These are phyloP conservation scores for Epistrophella euchroma DNA, from an alignment of 2,888 invertebrate genomes.

Conservation along the genomic window DNA sequence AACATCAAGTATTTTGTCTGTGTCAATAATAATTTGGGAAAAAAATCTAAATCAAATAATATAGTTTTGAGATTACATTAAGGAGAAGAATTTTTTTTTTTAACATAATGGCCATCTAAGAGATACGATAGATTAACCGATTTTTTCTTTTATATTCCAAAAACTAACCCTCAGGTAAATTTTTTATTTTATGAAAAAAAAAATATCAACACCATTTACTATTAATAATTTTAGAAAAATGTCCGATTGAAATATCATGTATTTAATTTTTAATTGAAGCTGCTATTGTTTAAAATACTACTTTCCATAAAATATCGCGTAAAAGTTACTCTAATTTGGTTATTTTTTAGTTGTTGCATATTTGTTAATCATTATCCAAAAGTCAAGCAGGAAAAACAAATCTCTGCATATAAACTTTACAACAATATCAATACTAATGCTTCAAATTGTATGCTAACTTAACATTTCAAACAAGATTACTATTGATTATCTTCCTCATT, in stretches of 20 bases:
- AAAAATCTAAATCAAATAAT: too few species aligned
- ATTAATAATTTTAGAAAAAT: constrained; percentile 4
- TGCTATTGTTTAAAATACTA: constrained; percentile 34
- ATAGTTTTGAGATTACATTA: too few species aligned
- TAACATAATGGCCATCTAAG: neutral
- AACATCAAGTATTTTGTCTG: too few species aligned
- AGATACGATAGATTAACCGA: neutral
- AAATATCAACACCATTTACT: constrained; percentile 28
- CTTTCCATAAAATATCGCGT: constrained; percentile 34
- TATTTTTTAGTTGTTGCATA: constrained; percentile 53
- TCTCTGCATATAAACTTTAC: constrained; percentile 21
- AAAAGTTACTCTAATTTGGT: constrained; percentile 60
- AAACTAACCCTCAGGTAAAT: neutral
- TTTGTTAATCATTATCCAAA: constrained; percentile 32
- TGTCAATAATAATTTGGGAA: too few species aligned
- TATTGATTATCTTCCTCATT: constrained; percentile 26
- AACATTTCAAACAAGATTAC: constrained; percentile 16
- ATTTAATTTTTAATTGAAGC: constrained; percentile 29
- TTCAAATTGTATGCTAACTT: constrained; percentile 38
- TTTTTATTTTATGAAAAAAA: neutral
- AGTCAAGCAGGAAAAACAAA: constrained; percentile 34
- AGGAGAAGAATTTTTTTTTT: too few species aligned
- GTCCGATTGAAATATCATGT: constrained; percentile 37
- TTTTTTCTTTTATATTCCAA: neutral
- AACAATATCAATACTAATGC: constrained; percentile 23